Conservation (phyloP, 2,113 vertebrate genomes). For the Isichthys henryi region DNA sequence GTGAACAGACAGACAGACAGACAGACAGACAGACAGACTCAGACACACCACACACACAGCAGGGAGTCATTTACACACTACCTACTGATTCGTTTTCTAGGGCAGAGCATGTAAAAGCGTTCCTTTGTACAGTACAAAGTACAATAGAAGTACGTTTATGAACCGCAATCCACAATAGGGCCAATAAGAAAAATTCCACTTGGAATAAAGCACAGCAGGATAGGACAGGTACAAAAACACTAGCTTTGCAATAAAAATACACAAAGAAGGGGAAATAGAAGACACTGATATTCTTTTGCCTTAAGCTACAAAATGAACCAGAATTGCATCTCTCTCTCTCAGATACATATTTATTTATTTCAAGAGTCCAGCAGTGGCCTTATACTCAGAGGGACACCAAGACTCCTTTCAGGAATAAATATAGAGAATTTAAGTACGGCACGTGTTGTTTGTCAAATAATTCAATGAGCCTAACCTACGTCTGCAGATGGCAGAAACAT, state of each 20-base stretch:
- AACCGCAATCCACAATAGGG: background rate
- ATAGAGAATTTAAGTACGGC: background rate
- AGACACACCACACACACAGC: background rate
- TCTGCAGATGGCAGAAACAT: background rate
- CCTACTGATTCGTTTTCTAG: background rate
- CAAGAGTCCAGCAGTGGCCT: too few relatives aligned
- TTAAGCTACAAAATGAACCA: background rate
- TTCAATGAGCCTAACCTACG: background rate
- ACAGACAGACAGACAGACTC: too few relatives aligned
- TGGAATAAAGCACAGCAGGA: background rate
- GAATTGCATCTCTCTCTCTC: background rate
- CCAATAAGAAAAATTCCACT: background rate
- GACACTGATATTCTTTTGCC: background rate
- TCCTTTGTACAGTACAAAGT: background rate
- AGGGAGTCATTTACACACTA: background rate
- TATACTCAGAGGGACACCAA: too few relatives aligned
- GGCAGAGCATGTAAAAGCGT: background rate
- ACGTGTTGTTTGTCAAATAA: background rate
- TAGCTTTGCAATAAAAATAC: background rate
- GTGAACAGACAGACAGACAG: background rate
- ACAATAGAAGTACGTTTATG: background rate
- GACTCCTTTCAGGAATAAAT: background rate
- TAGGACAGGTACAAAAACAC: background rate
- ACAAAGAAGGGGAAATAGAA: background rate
- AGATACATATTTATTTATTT: too few relatives aligned